A percentile compares a stretch with the other conserved stretches of the same genome.
Conservation (phyloP, 2,113 vertebrate species). For the Ictalurus furcatus region DNA sequence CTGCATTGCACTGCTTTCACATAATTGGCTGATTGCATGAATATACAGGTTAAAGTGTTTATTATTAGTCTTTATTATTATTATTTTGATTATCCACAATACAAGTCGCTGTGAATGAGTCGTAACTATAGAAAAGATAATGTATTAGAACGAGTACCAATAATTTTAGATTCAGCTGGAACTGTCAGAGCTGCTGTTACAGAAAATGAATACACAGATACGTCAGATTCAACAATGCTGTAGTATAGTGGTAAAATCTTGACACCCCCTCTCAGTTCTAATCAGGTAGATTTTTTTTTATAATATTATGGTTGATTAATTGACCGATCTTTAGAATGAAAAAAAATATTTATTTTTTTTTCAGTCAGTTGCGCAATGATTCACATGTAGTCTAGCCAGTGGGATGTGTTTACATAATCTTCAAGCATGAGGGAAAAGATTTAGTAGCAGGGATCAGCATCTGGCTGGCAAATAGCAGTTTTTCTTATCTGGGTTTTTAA, state of each 20-base stretch:
- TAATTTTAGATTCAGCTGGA: not conserved
- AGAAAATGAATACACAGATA: not conserved
- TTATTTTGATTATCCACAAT: not conserved
- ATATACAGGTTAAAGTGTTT: not conserved
- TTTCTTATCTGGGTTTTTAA: slow-evolving; percentile 23
- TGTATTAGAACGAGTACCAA: not conserved
- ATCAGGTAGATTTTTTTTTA: not conserved
- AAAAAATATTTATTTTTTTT: too few relatives aligned
- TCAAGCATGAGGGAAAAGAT: not conserved
- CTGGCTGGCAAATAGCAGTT: not conserved
- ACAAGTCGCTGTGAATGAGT: not conserved
- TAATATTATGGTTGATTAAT: not conserved
- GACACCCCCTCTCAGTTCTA: not conserved
- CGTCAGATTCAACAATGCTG: not conserved
- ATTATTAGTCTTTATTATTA: not conserved
- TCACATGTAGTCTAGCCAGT: not conserved
- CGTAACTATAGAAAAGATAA: not conserved
- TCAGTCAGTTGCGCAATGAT: not conserved
- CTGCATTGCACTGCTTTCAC: not conserved
- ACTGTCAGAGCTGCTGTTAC: not conserved
- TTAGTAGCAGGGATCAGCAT: not conserved
- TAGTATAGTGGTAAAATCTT: not conserved
- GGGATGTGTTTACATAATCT: slow-evolving; percentile 6
- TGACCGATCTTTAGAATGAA: not conserved
- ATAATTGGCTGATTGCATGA: not conserved